Evolutionary conservation across 2,113 vertebrate genomes (phyloP).

Genomic region (Eurypyga helias): DNA sequence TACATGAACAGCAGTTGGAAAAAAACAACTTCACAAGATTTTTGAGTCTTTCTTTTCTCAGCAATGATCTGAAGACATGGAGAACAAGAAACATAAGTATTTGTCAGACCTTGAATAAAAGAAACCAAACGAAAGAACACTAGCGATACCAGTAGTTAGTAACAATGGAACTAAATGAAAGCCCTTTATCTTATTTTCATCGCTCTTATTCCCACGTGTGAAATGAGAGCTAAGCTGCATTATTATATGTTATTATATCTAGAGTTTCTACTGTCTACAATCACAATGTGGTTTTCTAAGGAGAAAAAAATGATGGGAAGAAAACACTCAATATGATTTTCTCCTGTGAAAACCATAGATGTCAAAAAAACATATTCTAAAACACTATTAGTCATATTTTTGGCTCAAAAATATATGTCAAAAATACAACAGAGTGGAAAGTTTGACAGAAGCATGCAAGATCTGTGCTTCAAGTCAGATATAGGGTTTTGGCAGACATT

Average conservation of each 20-base stretch:
- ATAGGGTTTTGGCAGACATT: background rate
- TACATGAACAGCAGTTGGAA: background rate
- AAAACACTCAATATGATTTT: background rate
- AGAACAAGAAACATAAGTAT: background rate
- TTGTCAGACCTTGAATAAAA: background rate
- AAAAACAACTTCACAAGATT: background rate
- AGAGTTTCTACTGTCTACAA: background rate
- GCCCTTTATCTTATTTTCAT: slow-evolving; percentile 1
- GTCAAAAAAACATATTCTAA: background rate
- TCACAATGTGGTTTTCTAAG: background rate
- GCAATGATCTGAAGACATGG: background rate
- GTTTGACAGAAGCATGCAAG: background rate
- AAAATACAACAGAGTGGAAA: background rate
- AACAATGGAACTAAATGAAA: background rate
- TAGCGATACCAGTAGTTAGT: background rate
- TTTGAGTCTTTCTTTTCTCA: background rate
- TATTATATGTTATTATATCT: background rate
- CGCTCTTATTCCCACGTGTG: background rate
- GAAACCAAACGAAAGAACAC: background rate
- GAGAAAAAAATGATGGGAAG: background rate
- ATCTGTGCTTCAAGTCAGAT: background rate
- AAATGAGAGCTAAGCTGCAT: background rate
- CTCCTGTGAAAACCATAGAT: background rate
- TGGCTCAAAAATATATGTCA: background rate
- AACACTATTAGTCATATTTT: background rate